These are phyloP conservation scores for Eclectus roratus DNA, from an alignment of 2,113 vertebrate species.

Conservation along the genomic window DNA sequence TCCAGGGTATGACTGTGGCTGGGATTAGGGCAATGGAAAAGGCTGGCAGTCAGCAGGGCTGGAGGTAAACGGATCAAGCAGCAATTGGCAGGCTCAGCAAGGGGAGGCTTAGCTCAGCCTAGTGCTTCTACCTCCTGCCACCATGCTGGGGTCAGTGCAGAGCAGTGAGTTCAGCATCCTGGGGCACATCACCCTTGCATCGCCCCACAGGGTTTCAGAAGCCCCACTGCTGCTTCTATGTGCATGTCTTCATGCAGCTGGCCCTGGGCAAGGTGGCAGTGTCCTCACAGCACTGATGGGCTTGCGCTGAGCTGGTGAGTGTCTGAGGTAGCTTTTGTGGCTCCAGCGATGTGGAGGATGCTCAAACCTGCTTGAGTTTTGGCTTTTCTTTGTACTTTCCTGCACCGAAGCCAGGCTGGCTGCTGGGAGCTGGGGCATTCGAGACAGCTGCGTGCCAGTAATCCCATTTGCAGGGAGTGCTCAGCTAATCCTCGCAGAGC, in stretches of 20 bases:
- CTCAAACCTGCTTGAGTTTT: background rate
- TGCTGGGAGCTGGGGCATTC: background rate
- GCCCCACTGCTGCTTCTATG: background rate
- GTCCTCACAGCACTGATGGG: accelerated
- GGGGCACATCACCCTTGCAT: background rate
- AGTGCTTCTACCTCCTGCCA: background rate
- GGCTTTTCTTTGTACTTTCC: background rate
- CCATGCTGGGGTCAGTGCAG: background rate
- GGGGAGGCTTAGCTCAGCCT: slow-evolving; percentile 60
- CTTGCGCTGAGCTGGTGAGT: accelerated
- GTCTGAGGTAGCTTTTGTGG: background rate
- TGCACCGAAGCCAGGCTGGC: background rate
- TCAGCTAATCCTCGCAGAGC: slow-evolving; percentile 22
- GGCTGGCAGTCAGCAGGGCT: background rate
- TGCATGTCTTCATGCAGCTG: accelerated
- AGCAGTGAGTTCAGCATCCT: background rate
- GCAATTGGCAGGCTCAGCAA: slow-evolving; percentile 71
- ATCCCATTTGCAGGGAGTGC: slow-evolving; percentile 13
- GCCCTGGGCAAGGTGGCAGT: accelerated
- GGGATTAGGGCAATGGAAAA: slow-evolving; percentile 11
- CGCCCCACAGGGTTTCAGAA: background rate
- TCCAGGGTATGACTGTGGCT: accelerated
- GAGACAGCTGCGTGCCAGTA: background rate
- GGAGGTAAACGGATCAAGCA: slow-evolving; percentile 64
- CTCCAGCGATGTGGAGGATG: background rate